A percentile compares a stretch with the other conserved stretches of the same genome.
Evolutionary conservation across 2,113 vertebrate genomes (phyloP).

Genomic region (Phocoena sinus): DNA sequence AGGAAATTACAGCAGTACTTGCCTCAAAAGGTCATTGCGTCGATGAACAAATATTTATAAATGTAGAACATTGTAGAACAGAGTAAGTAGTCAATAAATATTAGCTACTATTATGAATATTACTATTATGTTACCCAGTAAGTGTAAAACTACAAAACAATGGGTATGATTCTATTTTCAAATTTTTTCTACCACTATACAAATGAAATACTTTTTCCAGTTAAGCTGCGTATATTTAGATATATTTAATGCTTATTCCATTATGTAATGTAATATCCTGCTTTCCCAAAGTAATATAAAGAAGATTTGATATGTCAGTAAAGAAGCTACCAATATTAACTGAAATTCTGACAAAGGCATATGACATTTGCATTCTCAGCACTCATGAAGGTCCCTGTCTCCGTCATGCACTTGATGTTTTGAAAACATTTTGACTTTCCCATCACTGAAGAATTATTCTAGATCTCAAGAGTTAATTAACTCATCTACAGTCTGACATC

Average conservation of each 20-base stretch:
- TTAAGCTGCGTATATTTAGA: background rate
- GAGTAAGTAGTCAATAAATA: background rate
- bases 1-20: background rate
- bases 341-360: conserved; percentile 12
- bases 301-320: background rate
- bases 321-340: background rate
- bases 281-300: background rate
- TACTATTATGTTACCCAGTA: background rate
- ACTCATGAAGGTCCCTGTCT: background rate
- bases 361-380: background rate
- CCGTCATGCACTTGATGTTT: background rate
- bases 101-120: background rate
- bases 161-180: background rate
- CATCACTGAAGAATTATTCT: conserved; percentile 47
- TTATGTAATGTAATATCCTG: background rate
- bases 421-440: conserved; percentile 48
- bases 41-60: background rate
- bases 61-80: background rate
- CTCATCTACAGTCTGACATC: background rate
- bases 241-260: background rate
- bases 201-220: background rate
- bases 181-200: background rate
- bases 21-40: background rate
- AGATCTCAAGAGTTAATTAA: conserved; percentile 56
- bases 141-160: background rate